Base-by-base conservation (phyloP, 2,888 invertebrate genomes). In the Perizoma affinitatum region DNA sequence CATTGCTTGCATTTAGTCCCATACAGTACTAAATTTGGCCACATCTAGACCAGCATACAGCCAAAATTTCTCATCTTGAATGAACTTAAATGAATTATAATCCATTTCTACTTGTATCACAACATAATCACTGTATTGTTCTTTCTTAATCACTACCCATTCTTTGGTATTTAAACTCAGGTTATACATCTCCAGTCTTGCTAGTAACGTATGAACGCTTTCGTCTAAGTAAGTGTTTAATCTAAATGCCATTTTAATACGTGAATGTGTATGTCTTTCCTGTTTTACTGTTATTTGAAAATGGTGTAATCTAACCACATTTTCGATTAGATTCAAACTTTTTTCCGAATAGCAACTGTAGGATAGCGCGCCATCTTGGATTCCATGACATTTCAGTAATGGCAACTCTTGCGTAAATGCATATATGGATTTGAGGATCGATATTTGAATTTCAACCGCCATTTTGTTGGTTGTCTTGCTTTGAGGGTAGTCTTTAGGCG, bases 41-140 rank as follows among this genome's bases (percentile, higher is more conserved):
- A 74, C 79, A 63, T 87, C 88, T 0, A 83, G 63, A 3, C 89
- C 88, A 5, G 75, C 78, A 44, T 73, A 79, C 33, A 88, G 66
- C 1, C 68, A 61, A 47, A 82, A 82, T 9, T 76, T 68, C 0
- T 74, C 69, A 4, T 72, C 51, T 34, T 71, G 66, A 33, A 88
- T 73, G 68, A 70, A 80, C 3, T 77, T 63, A 44, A 75, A 76
- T 0, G 85, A 84, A 11, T 63, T 34, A 2, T 66, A 55, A 56
- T 88, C 84, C 5, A 88, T 65, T 33, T 72, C 69, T 0, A 83
- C 63, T 0, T 62, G 48, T 38, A 79, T 61, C 6, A 74, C 46
- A 1, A 74, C 49, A 41, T 54, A 71, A 58, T 75, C 73, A 4
- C 44, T 22, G 2, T 45, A 34, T 2, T 61, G 52, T 4, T 72